phyloP scores from a whole-genome alignment of 2,113 vertebrate species.

The Anoplopoma fimbria region DNA sequence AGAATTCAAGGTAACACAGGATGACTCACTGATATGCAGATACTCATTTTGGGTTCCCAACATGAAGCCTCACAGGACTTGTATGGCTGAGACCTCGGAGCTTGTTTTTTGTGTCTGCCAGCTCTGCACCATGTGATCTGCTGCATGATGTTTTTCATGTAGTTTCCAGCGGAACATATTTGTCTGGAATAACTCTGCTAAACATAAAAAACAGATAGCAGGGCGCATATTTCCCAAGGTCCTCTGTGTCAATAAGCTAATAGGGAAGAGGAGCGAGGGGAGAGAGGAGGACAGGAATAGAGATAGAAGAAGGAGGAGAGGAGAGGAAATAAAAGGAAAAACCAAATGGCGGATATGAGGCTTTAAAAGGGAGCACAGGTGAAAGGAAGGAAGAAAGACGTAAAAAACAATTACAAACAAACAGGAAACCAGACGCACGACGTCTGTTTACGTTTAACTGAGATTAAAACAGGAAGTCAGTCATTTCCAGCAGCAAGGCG shows the following conservation, averaged over 20 bases:
- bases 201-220: slow-evolving; percentile 61
- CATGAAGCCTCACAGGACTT: slow-evolving; percentile 22
- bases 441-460: slow-evolving; percentile 12
- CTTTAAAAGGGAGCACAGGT: slow-evolving; percentile 30
- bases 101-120: too few species aligned
- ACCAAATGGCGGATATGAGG: background rate
- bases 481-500: background rate
- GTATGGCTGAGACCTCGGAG: slow-evolving; percentile 41
- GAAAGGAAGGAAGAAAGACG: slow-evolving; percentile 33
- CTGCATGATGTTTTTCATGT: background rate
- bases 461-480: slow-evolving; percentile 36
- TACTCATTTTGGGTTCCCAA: too few species aligned
- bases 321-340: background rate
- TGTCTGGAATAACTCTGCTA: slow-evolving; percentile 44
- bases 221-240: slow-evolving; percentile 70
- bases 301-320: background rate
- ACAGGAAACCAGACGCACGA: slow-evolving; percentile 46
- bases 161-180: slow-evolving; percentile 43
- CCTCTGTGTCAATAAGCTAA: slow-evolving; percentile 37
- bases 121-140: slow-evolving; percentile 15
- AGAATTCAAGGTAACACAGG: too few species aligned
- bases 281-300: background rate
- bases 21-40: too few species aligned
- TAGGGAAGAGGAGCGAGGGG: too few species aligned
- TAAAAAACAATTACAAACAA: slow-evolving; percentile 49